Base-by-base conservation (phyloP, 2,888 invertebrate species). In the Xestia ashworthii region DNA sequence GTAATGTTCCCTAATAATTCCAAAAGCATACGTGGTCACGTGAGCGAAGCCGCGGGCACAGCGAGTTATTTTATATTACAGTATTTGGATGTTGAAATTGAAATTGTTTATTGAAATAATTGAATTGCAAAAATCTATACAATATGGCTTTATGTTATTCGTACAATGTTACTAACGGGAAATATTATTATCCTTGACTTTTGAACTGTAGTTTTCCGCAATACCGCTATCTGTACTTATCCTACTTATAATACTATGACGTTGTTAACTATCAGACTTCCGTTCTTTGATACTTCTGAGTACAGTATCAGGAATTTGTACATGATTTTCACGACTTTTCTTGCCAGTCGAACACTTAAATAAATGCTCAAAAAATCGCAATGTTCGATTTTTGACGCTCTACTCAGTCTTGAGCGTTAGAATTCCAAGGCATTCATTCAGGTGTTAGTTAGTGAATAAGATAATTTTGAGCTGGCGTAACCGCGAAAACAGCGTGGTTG, bases 121-220 rank as follows among this genome's bases (percentile, higher is more conserved):
- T 32, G 32, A 32, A 32, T 32, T 32, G 3, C 32, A 32, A 32
- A 32, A 32, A 32, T 32, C 32, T 32, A 3, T 32, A 32, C 32
- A 32, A 32, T 32, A 32, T 32, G 32, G 32, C 32, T 32, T 32
- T 32, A 32, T 32, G 2, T 62, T 81, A 46, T 80, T 19, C 32
- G 48, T 41, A 32, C 38, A 41, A 60, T 4, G 38, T 6, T 38
- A 53, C 22, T 58, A 66, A 14, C 32, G 12, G 44, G 58, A 50
- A 66, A 38, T 32, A 50, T 38, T 25, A 16, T 1, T 14, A 38
- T 50, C 76, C 38, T 50, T 82, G 77, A 60, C 76, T 44, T 50
- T 60, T 66, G 50, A 76, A 78, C 78, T 66, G 82, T 50, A 66
- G 50, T 82, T 82, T 78, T 65, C 55, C 82, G 25, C 44, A 76